Conservation (phyloP, 2,797 vertebrate species). For the Poeciliopsis turneri region DNA sequence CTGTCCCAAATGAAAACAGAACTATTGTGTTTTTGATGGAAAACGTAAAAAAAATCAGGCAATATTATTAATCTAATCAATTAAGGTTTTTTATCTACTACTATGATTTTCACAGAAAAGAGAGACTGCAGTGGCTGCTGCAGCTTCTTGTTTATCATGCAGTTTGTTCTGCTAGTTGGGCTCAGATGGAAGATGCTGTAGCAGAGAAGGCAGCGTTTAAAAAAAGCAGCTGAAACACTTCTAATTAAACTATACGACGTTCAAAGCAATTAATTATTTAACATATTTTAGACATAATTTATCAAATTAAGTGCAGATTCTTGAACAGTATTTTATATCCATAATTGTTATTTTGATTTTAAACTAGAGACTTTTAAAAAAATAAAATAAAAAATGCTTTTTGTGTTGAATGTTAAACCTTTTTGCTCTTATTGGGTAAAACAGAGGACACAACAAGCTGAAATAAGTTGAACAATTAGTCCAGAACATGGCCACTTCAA, state of each 20-base stretch:
- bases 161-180: too few relatives aligned
- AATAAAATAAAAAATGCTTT: background rate
- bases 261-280: background rate
- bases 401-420: background rate
- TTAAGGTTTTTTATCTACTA: background rate
- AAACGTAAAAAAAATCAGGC: background rate
- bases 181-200: too few relatives aligned
- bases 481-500: too few relatives aligned
- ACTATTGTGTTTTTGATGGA: background rate
- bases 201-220: background rate
- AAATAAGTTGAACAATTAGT: background rate
- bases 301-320: background rate
- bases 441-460: background rate
- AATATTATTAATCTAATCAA: background rate
- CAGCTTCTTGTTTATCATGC: too few relatives aligned
- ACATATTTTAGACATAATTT: too few relatives aligned
- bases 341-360: background rate
- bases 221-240: constrained; percentile 1
- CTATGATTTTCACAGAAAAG: background rate
- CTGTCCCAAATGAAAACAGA: background rate
- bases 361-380: background rate
- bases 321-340: background rate
- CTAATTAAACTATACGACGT: background rate
- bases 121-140: background rate
- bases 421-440: background rate